Base-by-base conservation (phyloP, 2,888 invertebrate species). In the Apamea monoglypha region DNA sequence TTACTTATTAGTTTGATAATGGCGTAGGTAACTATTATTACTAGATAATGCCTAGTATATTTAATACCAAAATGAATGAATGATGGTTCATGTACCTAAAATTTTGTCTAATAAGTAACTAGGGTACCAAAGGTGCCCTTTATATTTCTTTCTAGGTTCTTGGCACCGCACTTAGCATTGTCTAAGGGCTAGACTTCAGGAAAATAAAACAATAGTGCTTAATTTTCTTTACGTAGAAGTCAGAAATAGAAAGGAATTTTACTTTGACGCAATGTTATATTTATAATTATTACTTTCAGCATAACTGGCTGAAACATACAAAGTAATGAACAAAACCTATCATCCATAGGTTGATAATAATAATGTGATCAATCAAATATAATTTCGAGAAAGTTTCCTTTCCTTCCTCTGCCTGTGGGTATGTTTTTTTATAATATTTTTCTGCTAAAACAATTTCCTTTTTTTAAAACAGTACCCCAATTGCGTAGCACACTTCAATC, bases 121-220 rank as follows among this genome's bases (percentile, higher is more conserved):
- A 63, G 10, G 21, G 32, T 32, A 63, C 21, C 32, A 21, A 32
- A 63, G 10, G 32, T 32, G 18, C 18, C 56, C 63, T 64, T 64
- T 25, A 36, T 44, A 63, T n/a, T 32, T 32, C 0, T 78, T 50
- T 36, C 16, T 36, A 36, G 50, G 14, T 61, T 44, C 16, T 67
- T 67, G 53, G 18, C 50, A 77, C 16, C 16, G 32, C 47, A 82
- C 29, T 29, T 36, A 50, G 50, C 21, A 36, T 81, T 66, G 29
- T 76, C 14, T 59, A 8, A 75, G 44, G 32, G 40, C 21, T 75
- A 75, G 40, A 59, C 8, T 40, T 61, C 4, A 7, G 12, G 36
- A 21, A 40, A 53, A 82, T 18, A 61, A 32, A 76, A 53, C 4
- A 68, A 63, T 36, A 32, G 36, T 44, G 12, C 12, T 56, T 36